Percentiles rank a stretch among this genome's conserved stretches.
Conservation (phyloP, 2,797 vertebrate species). For the Falco novaeseelandiae region DNA sequence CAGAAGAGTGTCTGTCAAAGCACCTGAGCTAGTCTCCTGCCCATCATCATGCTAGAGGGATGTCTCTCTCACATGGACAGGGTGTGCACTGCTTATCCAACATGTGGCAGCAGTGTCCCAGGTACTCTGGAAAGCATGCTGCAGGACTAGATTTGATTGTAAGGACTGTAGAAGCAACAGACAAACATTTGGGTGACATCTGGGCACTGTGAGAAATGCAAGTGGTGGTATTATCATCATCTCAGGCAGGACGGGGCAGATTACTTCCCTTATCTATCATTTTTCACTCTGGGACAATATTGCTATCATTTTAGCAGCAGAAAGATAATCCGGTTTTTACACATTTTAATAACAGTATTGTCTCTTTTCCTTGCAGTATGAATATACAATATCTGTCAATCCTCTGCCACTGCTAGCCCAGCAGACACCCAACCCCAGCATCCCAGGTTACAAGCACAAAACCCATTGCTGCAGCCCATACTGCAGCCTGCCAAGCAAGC, state of each 20-base stretch:
- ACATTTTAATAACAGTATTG: neutral
- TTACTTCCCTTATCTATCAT: neutral
- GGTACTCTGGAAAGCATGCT: neutral
- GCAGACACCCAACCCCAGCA: neutral
- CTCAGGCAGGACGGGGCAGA: neutral
- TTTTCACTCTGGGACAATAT: neutral
- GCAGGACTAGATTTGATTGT: neutral
- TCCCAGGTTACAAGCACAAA: conserved; percentile 28
- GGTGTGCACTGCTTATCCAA: neutral
- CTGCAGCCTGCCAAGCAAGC: neutral
- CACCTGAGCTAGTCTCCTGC: neutral
- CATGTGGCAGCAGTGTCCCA: neutral
- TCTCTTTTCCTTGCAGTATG: conserved; percentile 5
- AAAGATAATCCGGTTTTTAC: neutral
- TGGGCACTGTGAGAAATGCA: neutral
- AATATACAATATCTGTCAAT: conserved; percentile 55
- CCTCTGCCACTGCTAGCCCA: conserved; percentile 44
- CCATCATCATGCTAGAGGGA: neutral
- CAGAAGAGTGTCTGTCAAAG: neutral
- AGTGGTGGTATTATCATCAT: neutral
- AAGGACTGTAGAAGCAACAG: neutral
- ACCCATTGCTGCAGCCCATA: neutral
- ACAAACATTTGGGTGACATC: neutral
- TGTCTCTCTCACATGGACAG: neutral
- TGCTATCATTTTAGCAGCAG: neutral